Evolutionary conservation across 2,113 vertebrate species (phyloP), one percentile per base, ranked within the genome.

Genomic region (Forbesichthys papilliferus): DNA sequence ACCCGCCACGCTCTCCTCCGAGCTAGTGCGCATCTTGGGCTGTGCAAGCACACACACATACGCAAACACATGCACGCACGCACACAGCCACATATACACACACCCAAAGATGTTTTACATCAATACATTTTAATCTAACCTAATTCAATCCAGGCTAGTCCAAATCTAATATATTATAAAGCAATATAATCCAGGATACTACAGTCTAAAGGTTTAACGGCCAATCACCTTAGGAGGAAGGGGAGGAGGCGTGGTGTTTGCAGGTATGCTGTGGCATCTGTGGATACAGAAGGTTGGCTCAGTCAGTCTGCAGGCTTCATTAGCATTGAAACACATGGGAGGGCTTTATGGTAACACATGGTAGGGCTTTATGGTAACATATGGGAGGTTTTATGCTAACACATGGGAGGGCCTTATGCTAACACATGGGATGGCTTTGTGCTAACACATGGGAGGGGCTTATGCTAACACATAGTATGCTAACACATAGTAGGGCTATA

Each of bases 161-260:
- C 16, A 2, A 20, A 20, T 20, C 1, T 51, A 51, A 51, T 51
- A 51, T 12, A 51, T 3, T 5, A 49, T 48, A 5, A 20, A 20
- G 20, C 20, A 20, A 20, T 20, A 20, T 20, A 20, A 20, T 20
- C 20, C 20, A 20, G 20, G 20, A 0, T 20, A 20, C 20, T 20
- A 20, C 34, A 33, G 11, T 6, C 11, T 11, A 54, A 33, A 27
- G 36, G 7, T 42, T 3, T 18, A 20, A 51, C 13, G 36, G 42
- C 55, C 63, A 18, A 65, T 91, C 74, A 97, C 95, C 93, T 96
- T 97, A 11, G 95, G 95, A 69, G 95, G 95, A 66, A 96, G 89
- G 0, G 95, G 95, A 68, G 95, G 95, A 0, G 95, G 95, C 1
- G 59, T 80, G 7, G 90, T 83, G 52, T 84, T 18, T 1, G 73